These are phyloP conservation scores for Solenopsis fugax DNA, from an alignment of 1,140 invertebrate species.

Conservation along the genomic window DNA sequence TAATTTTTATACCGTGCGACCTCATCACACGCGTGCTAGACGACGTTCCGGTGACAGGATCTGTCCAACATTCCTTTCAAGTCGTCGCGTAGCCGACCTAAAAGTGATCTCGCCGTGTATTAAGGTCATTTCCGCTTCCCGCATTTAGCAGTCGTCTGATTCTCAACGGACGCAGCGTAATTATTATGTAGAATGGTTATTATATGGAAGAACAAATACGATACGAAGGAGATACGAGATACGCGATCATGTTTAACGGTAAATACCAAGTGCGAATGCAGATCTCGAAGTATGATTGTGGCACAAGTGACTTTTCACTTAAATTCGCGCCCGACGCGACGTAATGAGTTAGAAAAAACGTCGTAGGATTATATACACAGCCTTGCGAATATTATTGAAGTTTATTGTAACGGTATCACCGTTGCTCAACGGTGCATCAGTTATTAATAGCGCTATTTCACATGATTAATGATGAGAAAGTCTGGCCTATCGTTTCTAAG, in stretches of 20 bases:
- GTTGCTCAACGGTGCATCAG: constrained; percentile 33
- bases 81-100: neutral
- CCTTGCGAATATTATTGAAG: neutral
- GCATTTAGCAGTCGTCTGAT: constrained; percentile 4
- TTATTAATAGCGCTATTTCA: constrained; percentile 44
- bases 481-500: constrained; percentile 7
- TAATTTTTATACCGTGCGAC: constrained; percentile 41
- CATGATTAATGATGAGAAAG: constrained; percentile 35
- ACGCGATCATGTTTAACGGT: constrained; percentile 7
- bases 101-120: constrained; percentile 23
- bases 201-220: constrained; percentile 27
- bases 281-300: neutral
- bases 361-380: neutral
- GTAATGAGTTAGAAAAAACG: constrained; percentile 38
- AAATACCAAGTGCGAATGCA: neutral
- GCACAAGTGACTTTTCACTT: constrained; percentile 11
- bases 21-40: neutral
- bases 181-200: neutral
- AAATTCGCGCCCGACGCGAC: neutral
- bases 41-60: neutral
- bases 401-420: constrained; percentile 21
- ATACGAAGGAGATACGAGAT: constrained; percentile 17
- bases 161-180: neutral
- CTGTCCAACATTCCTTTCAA: neutral
- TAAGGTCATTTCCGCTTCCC: constrained; percentile 25